Evolutionary conservation across 2,113 vertebrate species (phyloP), one percentile per base, ranked within the genome.

Genomic region (Tonatia bakeri): DNA sequence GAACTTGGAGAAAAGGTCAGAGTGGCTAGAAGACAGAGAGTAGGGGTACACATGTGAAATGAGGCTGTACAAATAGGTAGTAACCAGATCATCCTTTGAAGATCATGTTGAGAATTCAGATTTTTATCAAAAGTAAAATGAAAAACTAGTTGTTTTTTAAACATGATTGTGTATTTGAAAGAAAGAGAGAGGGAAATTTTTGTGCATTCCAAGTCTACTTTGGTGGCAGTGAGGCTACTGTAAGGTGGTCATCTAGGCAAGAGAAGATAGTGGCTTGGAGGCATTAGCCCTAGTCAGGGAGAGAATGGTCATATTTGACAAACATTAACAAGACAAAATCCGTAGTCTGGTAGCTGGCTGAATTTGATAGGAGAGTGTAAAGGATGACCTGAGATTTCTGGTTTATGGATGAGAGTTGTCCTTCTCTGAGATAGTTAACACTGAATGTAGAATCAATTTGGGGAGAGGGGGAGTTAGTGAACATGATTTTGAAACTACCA

Each of bases 271-370:
- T 20, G 33, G 9, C 33, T 50, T 91, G 3, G 28, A 91, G 7
- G 6, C 59, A 1, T 80, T 59, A 9, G 2, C 8, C 20, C 2
- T 22, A 47, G 52, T 45, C 1, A 0, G 5, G 2, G 5, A 38
- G 36, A 65, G 15, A 85, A 76, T 69, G 28, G 1, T 13, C 12
- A 88, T 43, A 17, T 16, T 61, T 76, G n/a, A 54, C 8, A 87
- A n/a, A 82, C 31, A 2, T 38, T 64, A 75, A 61, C 13, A 59
- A 70, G 47, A 52, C 14, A 75, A 91, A 76, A 91, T 15, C 16
- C 38, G 64, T 3, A 75, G 17, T 59, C 1, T 7, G 64, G 3
- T 14, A 16, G 6, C 7, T 65, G 22, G 9, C 26, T 87, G 12
- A 36, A 31, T 70, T 33, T 81, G 38, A 70, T 26, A 87, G 22